Conservation (phyloP, 37 sponge, comb jelly and placozoan genomes). For the Dysidea cf. avara region DNA sequence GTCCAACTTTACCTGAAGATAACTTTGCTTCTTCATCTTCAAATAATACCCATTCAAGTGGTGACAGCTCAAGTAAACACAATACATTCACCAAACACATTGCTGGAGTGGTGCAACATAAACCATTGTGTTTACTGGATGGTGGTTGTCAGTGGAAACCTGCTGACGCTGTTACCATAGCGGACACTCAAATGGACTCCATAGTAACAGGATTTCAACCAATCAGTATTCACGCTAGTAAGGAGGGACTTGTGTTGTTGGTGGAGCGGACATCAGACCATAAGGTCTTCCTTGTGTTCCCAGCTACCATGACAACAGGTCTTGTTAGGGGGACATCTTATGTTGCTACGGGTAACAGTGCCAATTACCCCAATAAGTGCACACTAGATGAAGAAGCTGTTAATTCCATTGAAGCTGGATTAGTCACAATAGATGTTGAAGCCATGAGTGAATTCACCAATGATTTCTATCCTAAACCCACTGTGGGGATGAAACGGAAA, state of each 20-base stretch:
- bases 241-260: conserved; percentile 56
- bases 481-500: too few species aligned
- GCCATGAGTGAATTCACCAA: too few species aligned
- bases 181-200: not conserved
- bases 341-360: conserved; percentile 31
- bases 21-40: not conserved
- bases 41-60: not conserved
- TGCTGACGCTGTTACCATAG: not conserved
- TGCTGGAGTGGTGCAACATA: conserved; percentile 67
- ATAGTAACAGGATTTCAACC: conserved; percentile 34
- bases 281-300: conserved; percentile 49
- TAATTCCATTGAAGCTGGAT: conserved; percentile 24
- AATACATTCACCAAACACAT: conserved; percentile 40
- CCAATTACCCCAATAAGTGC: conserved; percentile 1
- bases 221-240: conserved; percentile 27
- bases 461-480: too few species aligned
- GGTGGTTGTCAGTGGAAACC: not conserved
- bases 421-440: too few species aligned
- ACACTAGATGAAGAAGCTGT: conserved; percentile 63
- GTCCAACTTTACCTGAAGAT: not conserved
- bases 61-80: not conserved
- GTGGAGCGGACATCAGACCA: conserved; percentile 59
- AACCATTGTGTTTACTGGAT: conserved; percentile 52
- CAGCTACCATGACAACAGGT: conserved; percentile 17
- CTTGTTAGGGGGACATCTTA: conserved; percentile 46